Percentiles rank a stretch among this genome's conserved stretches.
Conservation (phyloP, 2,113 vertebrate species). For the Meleagris gallopavo region DNA sequence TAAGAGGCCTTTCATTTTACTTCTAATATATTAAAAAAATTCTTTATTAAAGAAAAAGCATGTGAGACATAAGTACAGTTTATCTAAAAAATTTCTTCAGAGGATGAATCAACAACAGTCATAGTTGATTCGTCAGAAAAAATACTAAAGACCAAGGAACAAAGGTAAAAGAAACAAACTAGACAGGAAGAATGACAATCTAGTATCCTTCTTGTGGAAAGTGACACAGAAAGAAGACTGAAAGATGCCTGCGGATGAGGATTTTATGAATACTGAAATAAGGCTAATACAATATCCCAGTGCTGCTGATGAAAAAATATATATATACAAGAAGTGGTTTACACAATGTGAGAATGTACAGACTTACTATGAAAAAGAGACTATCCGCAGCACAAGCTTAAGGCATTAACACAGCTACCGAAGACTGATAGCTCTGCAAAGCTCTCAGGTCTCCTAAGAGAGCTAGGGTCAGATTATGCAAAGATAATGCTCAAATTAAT, state of each 20-base stretch:
- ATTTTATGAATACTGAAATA: neutral
- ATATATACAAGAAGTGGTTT: neutral
- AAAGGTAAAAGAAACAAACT: neutral
- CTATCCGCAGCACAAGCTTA: neutral
- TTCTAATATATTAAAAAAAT: neutral
- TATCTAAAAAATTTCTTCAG: neutral
- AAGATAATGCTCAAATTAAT: neutral
- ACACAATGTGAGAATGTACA: neutral
- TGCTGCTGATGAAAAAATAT: neutral
- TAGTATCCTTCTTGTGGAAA: neutral
- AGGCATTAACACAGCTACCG: neutral
- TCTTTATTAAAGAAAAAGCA: neutral
- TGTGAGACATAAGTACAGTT: neutral
- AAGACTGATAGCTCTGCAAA: neutral
- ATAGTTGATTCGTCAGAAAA: neutral
- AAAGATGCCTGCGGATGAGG: neutral
- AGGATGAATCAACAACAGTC: neutral
- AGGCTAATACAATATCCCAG: neutral
- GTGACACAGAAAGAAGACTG: neutral
- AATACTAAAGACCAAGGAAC: neutral
- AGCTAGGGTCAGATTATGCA: neutral
- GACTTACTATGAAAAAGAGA: neutral
- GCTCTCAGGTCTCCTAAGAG: constrained; percentile 5
- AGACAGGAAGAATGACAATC: neutral
- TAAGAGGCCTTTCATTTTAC: neutral